These are phyloP conservation scores for Micromys minutus DNA, from an alignment of 2,113 vertebrate genomes.

Conservation along the genomic window DNA sequence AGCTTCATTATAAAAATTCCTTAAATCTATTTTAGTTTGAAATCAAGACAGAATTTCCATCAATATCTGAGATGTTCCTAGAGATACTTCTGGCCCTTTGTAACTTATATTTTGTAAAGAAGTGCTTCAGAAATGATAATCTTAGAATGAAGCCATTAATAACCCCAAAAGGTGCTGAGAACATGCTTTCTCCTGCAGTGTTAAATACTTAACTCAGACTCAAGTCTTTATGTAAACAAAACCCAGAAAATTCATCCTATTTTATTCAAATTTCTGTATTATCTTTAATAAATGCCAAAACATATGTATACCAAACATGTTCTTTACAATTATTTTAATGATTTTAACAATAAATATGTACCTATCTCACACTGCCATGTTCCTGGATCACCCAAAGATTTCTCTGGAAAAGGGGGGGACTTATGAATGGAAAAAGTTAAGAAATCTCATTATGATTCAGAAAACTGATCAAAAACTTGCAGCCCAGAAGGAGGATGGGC, in stretches of 20 bases:
- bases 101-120: background rate
- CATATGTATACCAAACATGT: background rate
- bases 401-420: background rate
- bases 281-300: background rate
- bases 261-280: background rate
- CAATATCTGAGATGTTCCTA: background rate
- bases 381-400: background rate
- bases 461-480: conserved; percentile 3
- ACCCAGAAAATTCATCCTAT: background rate
- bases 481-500: background rate
- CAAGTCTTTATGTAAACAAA: background rate
- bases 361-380: background rate
- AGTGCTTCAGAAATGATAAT: too few species aligned
- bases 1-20: background rate
- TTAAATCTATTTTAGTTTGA: background rate
- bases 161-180: background rate
- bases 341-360: background rate
- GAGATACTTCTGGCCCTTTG: too few species aligned
- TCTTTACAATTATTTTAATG: background rate
- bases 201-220: background rate
- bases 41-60: background rate
- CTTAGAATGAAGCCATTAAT: background rate
- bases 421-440: background rate
- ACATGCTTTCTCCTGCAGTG: background rate
- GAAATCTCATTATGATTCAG: background rate